Conservation (phyloP, 2,888 invertebrate genomes). For the Chrysolina americana region DNA sequence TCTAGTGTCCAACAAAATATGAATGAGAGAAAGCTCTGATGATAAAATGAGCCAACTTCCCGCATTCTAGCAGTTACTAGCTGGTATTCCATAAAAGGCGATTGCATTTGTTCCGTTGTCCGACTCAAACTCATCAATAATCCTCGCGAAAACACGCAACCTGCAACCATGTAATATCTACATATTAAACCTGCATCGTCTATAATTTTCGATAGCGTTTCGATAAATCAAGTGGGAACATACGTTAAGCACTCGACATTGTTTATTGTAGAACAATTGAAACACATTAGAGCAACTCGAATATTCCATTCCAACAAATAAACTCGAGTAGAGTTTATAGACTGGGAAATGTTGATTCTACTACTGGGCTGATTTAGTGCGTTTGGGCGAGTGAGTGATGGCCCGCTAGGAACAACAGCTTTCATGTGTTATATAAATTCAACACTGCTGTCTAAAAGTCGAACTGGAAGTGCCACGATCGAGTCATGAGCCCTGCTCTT, state of each 20-base stretch:
- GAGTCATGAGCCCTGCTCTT: conserved; percentile 49
- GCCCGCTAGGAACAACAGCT: conserved; percentile 68
- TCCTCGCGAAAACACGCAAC: conserved; percentile 17
- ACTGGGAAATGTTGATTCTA: conserved; percentile 66
- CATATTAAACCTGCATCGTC: conserved; percentile 34
- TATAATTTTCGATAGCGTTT: conserved; percentile 39
- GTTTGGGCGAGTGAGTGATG: conserved; percentile 67
- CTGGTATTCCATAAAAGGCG: not conserved
- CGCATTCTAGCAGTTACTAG: not conserved
- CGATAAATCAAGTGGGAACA: conserved; percentile 48
- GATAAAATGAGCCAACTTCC: too few species aligned
- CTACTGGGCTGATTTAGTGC: conserved; percentile 66
- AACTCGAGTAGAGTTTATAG: conserved; percentile 66
- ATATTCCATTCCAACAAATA: conserved; percentile 66
- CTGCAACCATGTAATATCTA: conserved; percentile 34
- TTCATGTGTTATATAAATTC: conserved; percentile 69
- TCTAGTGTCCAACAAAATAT: too few species aligned
- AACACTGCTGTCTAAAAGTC: conserved; percentile 49
- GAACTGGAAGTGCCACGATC: conserved; percentile 48
- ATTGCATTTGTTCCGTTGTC: conserved; percentile 15
- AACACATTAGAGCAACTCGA: conserved; percentile 66
- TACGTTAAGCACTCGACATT: conserved; percentile 58
- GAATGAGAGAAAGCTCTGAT: too few species aligned
- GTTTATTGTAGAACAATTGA: conserved; percentile 67
- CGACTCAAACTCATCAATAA: conserved; percentile 7